Conservation (phyloP, 2,797 vertebrate species). For the Hipposideros larvatus region DNA sequence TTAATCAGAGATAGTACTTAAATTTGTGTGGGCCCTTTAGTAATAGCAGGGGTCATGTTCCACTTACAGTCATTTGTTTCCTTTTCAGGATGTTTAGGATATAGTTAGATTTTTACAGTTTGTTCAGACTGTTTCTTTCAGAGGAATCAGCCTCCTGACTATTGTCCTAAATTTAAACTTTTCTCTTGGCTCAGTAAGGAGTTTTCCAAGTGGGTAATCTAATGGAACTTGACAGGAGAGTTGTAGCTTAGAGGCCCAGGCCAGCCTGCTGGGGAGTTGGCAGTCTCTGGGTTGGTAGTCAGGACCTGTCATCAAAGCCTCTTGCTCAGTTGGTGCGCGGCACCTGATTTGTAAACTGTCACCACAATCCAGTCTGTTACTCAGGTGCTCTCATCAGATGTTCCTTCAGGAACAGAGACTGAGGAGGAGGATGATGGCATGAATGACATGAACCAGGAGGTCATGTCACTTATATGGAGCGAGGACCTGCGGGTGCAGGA, state of each 20-base stretch:
- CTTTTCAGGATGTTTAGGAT: background rate
- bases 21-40: background rate
- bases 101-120: slow-evolving; percentile 11
- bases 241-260: background rate
- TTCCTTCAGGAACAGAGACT: slow-evolving; percentile 91
- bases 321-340: background rate
- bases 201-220: background rate
- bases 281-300: background rate
- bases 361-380: slow-evolving; percentile 87
- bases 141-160: background rate
- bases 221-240: background rate
- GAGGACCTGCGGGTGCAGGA: slow-evolving; percentile 97
- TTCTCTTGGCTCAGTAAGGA: background rate
- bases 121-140: slow-evolving; percentile 8
- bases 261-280: background rate
- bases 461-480: slow-evolving; percentile 97
- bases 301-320: background rate
- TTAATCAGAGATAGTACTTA: background rate
- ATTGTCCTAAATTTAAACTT: background rate
- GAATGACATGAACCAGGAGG: slow-evolving; percentile 97
- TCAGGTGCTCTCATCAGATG: slow-evolving; percentile 93
- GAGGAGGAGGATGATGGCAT: slow-evolving; percentile 99
- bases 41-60: background rate
- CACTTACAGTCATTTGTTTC: background rate
- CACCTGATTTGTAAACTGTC: background rate